phyloP scores from a whole-genome alignment of 2,113 vertebrate genomes.

The Parus major region DNA sequence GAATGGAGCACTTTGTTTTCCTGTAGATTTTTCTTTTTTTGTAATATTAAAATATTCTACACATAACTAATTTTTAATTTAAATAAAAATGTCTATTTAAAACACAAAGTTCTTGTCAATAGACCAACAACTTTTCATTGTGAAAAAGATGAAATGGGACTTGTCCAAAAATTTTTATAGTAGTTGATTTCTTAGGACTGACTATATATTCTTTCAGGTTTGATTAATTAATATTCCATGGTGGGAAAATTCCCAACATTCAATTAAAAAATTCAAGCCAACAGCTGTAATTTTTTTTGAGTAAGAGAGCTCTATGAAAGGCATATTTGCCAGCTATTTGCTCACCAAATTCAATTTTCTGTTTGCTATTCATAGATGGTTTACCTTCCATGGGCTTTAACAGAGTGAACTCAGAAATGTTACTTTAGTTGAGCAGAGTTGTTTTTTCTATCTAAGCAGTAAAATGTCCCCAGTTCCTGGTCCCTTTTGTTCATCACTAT shows the following conservation, averaged over 20 bases:
- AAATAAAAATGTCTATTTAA: neutral
- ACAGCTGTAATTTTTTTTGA: neutral
- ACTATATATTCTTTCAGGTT: neutral
- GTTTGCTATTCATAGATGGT: neutral
- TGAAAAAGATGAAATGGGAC: neutral
- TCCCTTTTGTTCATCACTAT: constrained; percentile 31
- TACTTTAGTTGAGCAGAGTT: constrained; percentile 39
- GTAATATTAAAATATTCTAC: neutral
- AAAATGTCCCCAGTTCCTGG: neutral
- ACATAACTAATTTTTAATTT: neutral
- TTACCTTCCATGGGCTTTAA: constrained; percentile 39
- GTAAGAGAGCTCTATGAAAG: neutral
- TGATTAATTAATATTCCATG: neutral
- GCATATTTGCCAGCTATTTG: constrained; percentile 4
- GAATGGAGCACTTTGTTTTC: neutral
- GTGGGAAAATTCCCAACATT: neutral
- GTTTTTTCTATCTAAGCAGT: constrained; percentile 28
- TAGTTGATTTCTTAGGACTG: neutral
- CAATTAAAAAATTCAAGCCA: neutral
- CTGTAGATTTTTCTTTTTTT: neutral
- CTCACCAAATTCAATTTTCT: constrained; percentile 42
- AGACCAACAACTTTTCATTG: neutral
- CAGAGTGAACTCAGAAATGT: constrained; percentile 17
- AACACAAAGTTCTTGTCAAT: neutral
- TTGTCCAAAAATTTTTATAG: neutral